Evolutionary conservation across 2,113 vertebrate genomes (phyloP), one percentile per base, ranked within the genome.

Genomic region (Apus apus): DNA sequence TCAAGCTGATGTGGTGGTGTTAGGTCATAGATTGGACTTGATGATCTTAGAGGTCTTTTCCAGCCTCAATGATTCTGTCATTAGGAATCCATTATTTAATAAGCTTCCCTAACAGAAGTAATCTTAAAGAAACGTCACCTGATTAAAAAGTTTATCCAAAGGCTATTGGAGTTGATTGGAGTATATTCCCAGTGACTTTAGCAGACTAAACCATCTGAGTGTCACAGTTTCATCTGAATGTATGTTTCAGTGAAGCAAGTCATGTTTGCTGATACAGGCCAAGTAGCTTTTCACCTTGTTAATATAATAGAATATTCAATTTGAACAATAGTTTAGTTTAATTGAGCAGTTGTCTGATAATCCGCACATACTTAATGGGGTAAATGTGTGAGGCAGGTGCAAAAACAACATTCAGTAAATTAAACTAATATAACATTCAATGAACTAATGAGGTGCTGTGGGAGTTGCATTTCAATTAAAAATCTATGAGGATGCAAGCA

Each of bases 301-400:
- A 85, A 75, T 81, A 78, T 92, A 91, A 95, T 96, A 76, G 96
- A 96, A 93, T 87, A 95, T 88, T 92, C 76, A 67, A 85, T 95
- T 94, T 96, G 79, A 96, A 96, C 91, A 95, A 89, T 93, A 78
- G 65, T 93, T 92, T 91, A 66, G 73, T 95, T 94, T 96, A 97
- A 96, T 94, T 94, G 93, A 95, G 92, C 89, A 84, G 80, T 89
- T 93, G 81, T 91, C 87, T 94, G 82, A 95, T 96, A 91, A 94
- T 92, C 88, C 73, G 50, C 51, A 82, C 56, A 29, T 57, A 56
- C 48, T 83, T 94, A 94, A 94, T 95, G 57, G 93, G 80, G 91
- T 90, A 95, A 91, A 93, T 90, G 72, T 57, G 18, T 34, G 54
- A 94, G 71, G 85, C 95, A 97, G 95, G 82, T 94, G 73, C 75